Evolutionary conservation across 2,888 invertebrate species (phyloP).

Genomic region (Mycogona germanica): DNA sequence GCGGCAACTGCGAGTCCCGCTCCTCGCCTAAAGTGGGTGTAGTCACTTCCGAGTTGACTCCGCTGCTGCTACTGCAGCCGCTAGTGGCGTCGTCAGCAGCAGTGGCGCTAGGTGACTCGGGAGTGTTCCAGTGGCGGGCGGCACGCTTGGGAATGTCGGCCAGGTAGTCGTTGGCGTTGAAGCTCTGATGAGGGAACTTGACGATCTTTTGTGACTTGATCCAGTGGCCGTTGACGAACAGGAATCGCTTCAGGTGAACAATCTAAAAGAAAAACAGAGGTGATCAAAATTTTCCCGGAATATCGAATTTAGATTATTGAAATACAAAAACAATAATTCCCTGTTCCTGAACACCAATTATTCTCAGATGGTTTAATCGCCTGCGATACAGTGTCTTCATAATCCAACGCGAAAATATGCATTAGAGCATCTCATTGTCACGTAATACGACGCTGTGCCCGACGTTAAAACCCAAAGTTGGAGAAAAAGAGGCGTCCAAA

Average conservation of each 20-base stretch:
- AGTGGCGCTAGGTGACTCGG: neutral
- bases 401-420: no score
- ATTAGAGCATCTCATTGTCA: no score
- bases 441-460: no score
- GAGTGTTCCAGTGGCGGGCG: slow-evolving; percentile 16
- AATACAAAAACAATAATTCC: no score
- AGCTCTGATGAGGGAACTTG: slow-evolving; percentile 71
- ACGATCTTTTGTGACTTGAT: slow-evolving; percentile 90
- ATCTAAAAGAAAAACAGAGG: no score
- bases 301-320: no score
- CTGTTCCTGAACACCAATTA: no score
- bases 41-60: slow-evolving; percentile 32
- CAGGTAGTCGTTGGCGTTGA: slow-evolving; percentile 75
- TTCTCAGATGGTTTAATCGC: no score
- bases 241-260: slow-evolving; percentile 83
- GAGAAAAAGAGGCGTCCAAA: no score
- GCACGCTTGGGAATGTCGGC: slow-evolving; percentile 61
- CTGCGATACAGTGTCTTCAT: neutral
- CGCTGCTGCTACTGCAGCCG: slow-evolving; percentile 29
- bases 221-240: slow-evolving; percentile 81
- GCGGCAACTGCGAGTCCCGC: neutral
- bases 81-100: neutral
- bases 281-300: no score
- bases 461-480: no score
- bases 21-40: slow-evolving; percentile 2